phyloP scores from a whole-genome alignment of 92 coral and sea anemone genomes.

The Hydrozoanthus gracilis region DNA sequence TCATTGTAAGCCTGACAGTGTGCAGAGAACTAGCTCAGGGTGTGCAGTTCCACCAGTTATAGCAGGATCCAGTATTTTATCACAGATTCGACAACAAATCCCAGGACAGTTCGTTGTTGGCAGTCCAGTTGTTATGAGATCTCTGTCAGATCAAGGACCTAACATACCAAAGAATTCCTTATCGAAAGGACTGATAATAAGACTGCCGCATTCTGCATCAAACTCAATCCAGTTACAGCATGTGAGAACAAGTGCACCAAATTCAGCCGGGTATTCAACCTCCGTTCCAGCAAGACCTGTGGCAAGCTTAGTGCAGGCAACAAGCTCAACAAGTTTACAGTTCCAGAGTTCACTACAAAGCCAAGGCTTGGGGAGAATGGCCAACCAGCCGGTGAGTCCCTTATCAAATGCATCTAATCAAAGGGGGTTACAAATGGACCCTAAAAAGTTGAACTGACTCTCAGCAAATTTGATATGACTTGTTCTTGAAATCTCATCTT shows the following conservation, averaged over 20 bases:
- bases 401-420: background rate
- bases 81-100: background rate
- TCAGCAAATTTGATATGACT: no score
- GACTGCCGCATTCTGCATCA: background rate
- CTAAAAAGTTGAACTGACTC: no score
- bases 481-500: no score
- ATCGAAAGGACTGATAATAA: background rate
- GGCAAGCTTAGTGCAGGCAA: background rate
- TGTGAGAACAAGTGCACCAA: constrained; percentile 2
- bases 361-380: background rate
- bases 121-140: constrained; percentile 3
- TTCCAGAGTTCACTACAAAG: background rate
- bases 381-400: background rate
- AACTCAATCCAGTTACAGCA: background rate
- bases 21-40: background rate
- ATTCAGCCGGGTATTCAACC: constrained; percentile 7
- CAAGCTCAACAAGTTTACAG: background rate
- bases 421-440: no score
- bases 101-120: constrained; percentile 9
- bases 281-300: background rate
- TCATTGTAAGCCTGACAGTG: background rate
- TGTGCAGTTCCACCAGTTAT: background rate
- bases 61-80: background rate
- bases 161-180: background rate
- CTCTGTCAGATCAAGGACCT: background rate